Percentiles rank a stretch among this genome's conserved stretches.
phyloP scores from a whole-genome alignment of 53 echinoderm and acorn worm genomes.

The Zoroaster sp. region DNA sequence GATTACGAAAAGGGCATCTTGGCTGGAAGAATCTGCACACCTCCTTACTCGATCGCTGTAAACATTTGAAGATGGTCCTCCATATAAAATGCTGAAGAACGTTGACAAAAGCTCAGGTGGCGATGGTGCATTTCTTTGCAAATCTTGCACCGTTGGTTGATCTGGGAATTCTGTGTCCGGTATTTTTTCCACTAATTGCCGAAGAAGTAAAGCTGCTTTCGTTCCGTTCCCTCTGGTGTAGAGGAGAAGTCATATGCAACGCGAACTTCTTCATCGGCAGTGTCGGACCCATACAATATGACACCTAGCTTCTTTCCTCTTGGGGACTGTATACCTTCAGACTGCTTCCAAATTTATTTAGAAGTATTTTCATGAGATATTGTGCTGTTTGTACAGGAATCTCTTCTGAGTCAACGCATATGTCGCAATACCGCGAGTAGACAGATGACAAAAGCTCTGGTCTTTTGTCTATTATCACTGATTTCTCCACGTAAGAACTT shows the following conservation, averaged over 20 bases:
- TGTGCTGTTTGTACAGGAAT: not conserved
- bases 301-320: not conserved
- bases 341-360: slow-evolving; percentile 5
- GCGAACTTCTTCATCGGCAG: not conserved
- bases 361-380: slow-evolving; percentile 3
- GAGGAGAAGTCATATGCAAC: slow-evolving; percentile 9
- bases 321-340: not conserved
- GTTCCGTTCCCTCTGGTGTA: not conserved
- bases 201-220: not conserved
- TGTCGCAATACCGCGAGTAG: slow-evolving; percentile 21
- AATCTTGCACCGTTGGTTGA: not conserved
- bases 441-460: slow-evolving; percentile 24
- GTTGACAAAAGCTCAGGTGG: not conserved
- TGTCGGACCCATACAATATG: not conserved
- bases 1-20: slow-evolving; percentile 20
- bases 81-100: not conserved
- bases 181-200: not conserved
- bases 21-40: not conserved
- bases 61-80: not conserved
- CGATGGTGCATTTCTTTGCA: not conserved
- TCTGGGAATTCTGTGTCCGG: not conserved
- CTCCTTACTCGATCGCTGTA: not conserved
- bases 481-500: slow-evolving; percentile 1
- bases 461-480: not conserved
- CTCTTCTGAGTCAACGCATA: not conserved